Percentiles rank a stretch among this genome's conserved stretches.
These are phyloP conservation scores for Vicugna pacos DNA, from an alignment of 2,113 vertebrate genomes.

Conservation along the genomic window DNA sequence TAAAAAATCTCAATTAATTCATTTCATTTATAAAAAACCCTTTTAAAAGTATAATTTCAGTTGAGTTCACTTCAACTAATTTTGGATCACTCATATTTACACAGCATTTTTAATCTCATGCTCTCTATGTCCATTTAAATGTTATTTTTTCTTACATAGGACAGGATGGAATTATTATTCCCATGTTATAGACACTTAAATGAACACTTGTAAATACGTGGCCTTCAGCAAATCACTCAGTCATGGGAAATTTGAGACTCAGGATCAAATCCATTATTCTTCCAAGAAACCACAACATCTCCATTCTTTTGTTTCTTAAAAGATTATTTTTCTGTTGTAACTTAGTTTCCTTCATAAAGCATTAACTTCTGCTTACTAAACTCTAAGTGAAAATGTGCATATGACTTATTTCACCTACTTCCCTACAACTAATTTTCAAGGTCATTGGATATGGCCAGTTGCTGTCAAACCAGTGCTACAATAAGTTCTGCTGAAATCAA, in stretches of 20 bases:
- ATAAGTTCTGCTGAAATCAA: slow-evolving; percentile 1
- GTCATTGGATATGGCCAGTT: background rate
- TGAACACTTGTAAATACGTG: background rate
- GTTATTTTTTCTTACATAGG: slow-evolving; percentile 3
- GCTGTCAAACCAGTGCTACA: background rate
- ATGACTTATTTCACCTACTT: background rate
- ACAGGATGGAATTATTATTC: background rate
- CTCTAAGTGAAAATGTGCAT: background rate
- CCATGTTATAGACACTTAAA: background rate
- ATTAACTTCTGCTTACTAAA: slow-evolving; percentile 32
- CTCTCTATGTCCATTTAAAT: slow-evolving; percentile 38
- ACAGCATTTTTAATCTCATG: slow-evolving; percentile 21
- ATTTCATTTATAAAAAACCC: slow-evolving; percentile 35
- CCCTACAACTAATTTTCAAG: background rate
- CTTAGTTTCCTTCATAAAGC: background rate
- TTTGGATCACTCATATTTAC: slow-evolving; percentile 49
- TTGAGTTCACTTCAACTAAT: slow-evolving; percentile 48
- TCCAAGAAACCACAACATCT: background rate
- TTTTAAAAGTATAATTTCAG: slow-evolving; percentile 39
- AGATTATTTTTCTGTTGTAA: background rate
- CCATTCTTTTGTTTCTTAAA: background rate
- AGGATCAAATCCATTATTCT: slow-evolving; percentile 15
- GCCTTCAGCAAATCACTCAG: background rate
- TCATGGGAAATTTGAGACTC: slow-evolving; percentile 1
- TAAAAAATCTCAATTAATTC: background rate